phyloP scores from a whole-genome alignment of 64 coral and sea anemone genomes.

The Stichodactyla helianthus region DNA sequence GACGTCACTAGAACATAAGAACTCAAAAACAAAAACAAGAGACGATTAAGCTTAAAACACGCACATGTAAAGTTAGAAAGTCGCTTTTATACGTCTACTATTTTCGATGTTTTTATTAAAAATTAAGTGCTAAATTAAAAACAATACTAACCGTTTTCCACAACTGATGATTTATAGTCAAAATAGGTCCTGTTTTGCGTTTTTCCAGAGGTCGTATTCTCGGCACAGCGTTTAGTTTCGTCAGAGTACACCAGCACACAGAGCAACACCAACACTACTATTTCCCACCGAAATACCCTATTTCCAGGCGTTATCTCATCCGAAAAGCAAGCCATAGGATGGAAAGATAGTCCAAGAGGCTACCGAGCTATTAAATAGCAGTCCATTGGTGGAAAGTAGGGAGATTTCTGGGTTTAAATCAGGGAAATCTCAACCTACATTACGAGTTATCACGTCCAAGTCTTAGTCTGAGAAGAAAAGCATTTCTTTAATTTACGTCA shows the following conservation, averaged over 20 bases:
- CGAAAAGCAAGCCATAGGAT: background rate
- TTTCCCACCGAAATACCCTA: background rate
- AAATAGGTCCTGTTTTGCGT: constrained; percentile 32
- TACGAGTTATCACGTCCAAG: background rate
- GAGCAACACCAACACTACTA: background rate
- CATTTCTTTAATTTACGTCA: background rate
- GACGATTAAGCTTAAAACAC: background rate
- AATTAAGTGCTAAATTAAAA: background rate
- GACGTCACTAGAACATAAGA: background rate
- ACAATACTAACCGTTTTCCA: constrained; percentile 85
- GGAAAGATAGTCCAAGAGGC: background rate
- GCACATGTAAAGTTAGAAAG: background rate
- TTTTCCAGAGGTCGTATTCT: background rate
- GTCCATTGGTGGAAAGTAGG: background rate
- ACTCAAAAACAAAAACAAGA: background rate
- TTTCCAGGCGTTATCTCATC: background rate
- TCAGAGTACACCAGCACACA: background rate
- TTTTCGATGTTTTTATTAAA: background rate
- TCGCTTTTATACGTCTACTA: background rate
- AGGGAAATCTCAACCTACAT: constrained; percentile 10
- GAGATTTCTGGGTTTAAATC: constrained; percentile 13
- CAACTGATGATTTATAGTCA: constrained; percentile 88
- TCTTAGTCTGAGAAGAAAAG: background rate
- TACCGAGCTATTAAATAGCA: background rate
- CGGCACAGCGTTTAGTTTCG: background rate